Percentiles rank a stretch among this genome's conserved stretches.
phyloP scores from a whole-genome alignment of 2,888 invertebrate species.

The Halictus ligatus region DNA sequence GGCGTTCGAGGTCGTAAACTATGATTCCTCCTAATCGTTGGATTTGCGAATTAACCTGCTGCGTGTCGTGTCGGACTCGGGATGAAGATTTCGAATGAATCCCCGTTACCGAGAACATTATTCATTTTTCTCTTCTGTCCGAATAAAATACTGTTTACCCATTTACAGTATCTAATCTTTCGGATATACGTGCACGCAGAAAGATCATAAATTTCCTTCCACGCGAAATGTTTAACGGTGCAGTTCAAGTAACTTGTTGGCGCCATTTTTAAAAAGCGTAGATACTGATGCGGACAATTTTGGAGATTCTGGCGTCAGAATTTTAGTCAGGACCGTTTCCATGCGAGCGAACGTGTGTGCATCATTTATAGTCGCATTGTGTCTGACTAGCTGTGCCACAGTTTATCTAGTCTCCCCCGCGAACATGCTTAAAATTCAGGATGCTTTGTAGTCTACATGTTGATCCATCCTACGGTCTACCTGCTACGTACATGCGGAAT shows the following conservation, averaged over 20 bases:
- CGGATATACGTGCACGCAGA: background rate
- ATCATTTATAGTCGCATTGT: background rate
- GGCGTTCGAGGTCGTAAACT: background rate
- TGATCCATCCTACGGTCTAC: background rate
- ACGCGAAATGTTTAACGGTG: background rate
- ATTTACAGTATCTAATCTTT: background rate
- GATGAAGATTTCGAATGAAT: conserved; percentile 8
- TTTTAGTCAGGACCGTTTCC: background rate
- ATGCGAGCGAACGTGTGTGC: background rate
- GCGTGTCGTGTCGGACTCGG: background rate
- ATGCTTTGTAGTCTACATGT: background rate
- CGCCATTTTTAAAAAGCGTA: background rate
- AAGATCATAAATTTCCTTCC: background rate
- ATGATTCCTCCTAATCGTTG: background rate
- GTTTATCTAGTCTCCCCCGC: background rate
- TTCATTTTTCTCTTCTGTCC: background rate
- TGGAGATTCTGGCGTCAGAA: background rate
- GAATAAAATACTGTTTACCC: background rate
- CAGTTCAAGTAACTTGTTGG: background rate
- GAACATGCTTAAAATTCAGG: background rate
- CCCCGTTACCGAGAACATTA: background rate
- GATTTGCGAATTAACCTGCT: background rate
- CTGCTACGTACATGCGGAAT: background rate
- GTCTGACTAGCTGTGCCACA: background rate
- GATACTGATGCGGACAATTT: background rate